Evolutionary conservation across 1,140 invertebrate species (phyloP), one percentile per base, ranked within the genome.

Genomic region (Cyrtorhinus lividipennis): DNA sequence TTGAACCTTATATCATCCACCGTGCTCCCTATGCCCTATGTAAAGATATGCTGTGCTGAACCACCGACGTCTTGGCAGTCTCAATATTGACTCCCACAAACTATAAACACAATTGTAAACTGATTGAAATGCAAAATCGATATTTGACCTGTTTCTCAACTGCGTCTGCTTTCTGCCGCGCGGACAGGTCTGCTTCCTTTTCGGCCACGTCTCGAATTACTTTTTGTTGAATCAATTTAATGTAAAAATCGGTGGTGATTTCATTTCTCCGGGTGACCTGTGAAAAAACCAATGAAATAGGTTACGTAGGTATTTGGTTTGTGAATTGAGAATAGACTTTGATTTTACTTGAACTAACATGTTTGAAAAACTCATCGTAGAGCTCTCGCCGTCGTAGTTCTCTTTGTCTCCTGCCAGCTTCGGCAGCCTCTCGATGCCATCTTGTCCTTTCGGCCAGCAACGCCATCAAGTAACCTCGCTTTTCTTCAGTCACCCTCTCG

Each of bases 211-310:
- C 26, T 2, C 58, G 24, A 58, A 59, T 23, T 15, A 30, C 25
- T 2, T 24, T 26, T 1, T 59, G n/a, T 27, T 25, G 12, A 18
- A 59, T 25, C n/a, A 59, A n/a, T 23, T 59, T 26, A 1, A 59
- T 12, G 58, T 59, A 59, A n/a, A 59, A 59, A 23, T 30, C 26
- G 27, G 58, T 18, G 2, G 58, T 59, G 27, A 59, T 59, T 59
- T 59, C 58, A n/a, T 59, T 59, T n/a, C 58, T 59, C 27, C 58
- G 27, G 13, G 27, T 30, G n/a, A 59, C 13, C 58, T 59, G 18
- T 3, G 20, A 24, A 57, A 15, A 1, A 2, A 57, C 22, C 38
- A 44, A 44, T n/a, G n/a, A n/a, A n/a, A n/a, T n/a, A n/a, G n/a
- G n/a, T n/a, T n/a, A n/a, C n/a, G n/a, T n/a, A n/a, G n/a, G n/a